Base-by-base conservation (phyloP, 1,140 invertebrate genomes). In the Paralvinella palmiformis region DNA sequence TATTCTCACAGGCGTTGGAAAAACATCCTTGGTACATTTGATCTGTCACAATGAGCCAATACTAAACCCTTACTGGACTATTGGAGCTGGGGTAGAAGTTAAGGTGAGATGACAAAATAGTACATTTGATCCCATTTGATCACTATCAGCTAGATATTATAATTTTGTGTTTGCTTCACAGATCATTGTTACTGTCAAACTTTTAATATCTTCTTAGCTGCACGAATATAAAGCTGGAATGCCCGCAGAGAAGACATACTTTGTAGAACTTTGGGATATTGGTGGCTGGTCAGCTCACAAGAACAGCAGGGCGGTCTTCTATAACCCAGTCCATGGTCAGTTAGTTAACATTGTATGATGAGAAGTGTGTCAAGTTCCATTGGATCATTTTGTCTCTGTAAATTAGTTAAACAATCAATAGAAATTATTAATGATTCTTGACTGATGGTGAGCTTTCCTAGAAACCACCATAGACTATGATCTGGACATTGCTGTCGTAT, bases 201-300 rank as follows among this genome's bases (percentile, higher is more conserved):
- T 29, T 36, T 17, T 59, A 27, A 62, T 20, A 27, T 13, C 2
- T 62, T 55, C 63, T 33, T 68, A 83, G 84, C 83, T 98, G 27
- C 94, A 98, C 75, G 91, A 94, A 79, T 97, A 90, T 72, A 94
- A 92, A 79, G 93, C 95, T 84, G 94, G 94, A n/a, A 96, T 92
- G 0, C 88, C 90, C 15, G 71, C 75, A 35, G 93, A 98, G 75
- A 89, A 89, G 68, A 89, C 89, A 29, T 97, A 90, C 82, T 96
- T 96, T 81, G 85, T 98, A 44, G 95, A 98, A 83, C 83, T 98
- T 27, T 98, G 94, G 89, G 96, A 98, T 78, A 86, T 98, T 64
- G 96, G 95, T 20, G 95, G 95, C 17, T 95, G 92, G 68, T 87
- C 89, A 70, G 91, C 86, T 73, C 95, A 98, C 78, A 86, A 89